A percentile compares a stretch with the other conserved stretches of the same genome.
phyloP scores from a whole-genome alignment of 2,888 invertebrate genomes.

The Nemapogon koenigi region DNA sequence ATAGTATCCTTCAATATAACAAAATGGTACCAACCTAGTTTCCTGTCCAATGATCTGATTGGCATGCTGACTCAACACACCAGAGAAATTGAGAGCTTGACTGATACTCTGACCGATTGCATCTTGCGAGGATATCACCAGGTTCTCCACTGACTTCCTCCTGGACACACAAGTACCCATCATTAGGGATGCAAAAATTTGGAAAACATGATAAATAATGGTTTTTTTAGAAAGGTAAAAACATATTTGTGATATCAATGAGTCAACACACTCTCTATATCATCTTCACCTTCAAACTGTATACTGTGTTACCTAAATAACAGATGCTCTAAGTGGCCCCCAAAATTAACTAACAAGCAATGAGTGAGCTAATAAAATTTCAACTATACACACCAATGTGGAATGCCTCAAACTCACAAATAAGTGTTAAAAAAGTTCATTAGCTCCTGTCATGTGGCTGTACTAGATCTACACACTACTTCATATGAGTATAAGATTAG shows the following conservation, averaged over 20 bases:
- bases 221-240: not conserved
- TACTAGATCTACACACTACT: too few species aligned
- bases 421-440: too few species aligned
- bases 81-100: conserved; percentile 65
- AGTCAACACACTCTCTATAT: too few species aligned
- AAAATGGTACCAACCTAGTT: conserved; percentile 34
- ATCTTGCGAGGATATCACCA: conserved; percentile 70
- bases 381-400: too few species aligned
- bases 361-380: too few species aligned
- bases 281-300: too few species aligned
- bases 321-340: too few species aligned
- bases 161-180: conserved; percentile 26
- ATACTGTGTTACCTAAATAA: too few species aligned
- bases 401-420: too few species aligned
- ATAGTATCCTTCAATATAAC: not conserved
- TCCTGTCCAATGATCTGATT: conserved; percentile 46
- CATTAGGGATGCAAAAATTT: not conserved
- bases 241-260: not conserved
- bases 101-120: conserved; percentile 70
- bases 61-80: conserved; percentile 54
- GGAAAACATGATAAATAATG: not conserved
- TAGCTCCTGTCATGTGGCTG: too few species aligned
- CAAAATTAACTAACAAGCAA: too few species aligned
- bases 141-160: conserved; percentile 71
- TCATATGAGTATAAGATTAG: too few species aligned